Evolutionary conservation across 1,140 invertebrate species (phyloP), one percentile per base, ranked within the genome.

Genomic region (Agrypnia vestita): DNA sequence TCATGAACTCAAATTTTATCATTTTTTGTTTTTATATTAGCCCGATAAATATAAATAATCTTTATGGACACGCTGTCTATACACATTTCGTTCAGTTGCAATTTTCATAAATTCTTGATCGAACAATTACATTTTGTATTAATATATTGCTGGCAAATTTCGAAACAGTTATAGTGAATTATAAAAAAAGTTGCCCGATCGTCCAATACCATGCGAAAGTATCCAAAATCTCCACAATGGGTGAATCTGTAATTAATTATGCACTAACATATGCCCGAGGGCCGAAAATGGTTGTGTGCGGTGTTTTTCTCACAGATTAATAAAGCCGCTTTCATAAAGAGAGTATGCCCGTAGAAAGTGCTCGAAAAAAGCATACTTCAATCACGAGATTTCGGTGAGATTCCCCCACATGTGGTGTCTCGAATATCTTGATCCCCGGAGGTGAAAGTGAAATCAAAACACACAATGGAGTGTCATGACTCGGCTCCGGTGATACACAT

Each of bases 321-420:
- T 35, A 35, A 35, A 35, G 35, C 64, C 43, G 19, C 64, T 69
- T 69, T 69, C 64, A 69, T 69, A 69, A 46, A 69, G 64, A 69
- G 64, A 69, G 64, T 12, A 69, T 35, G 6, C 6, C 25, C 15
- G 44, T 69, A 69, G 64, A 69, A 69, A 69, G 64, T 69, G 35
- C 13, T 15, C 62, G 43, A 47, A 67, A 62, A 67, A 67, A 67
- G 35, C 1, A 46, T 47, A 46, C 64, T 46, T 47, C 64, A 12
- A 69, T 69, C 64, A 46, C 46, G 62, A 67, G 64, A 69, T 69
- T 69, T 69, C 43, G 64, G 64, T 43, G 17, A 47, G 21, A 64
- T 25, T 44, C 35, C n/a, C 64, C 46, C 64, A 47, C 43, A 62
- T 25, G 9, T 46, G 49, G 49, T 15, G 64, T n/a, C 44, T 46